Evolutionary conservation across 2,888 invertebrate species (phyloP), one percentile per base, ranked within the genome.

Genomic region (Blomia tropicalis): DNA sequence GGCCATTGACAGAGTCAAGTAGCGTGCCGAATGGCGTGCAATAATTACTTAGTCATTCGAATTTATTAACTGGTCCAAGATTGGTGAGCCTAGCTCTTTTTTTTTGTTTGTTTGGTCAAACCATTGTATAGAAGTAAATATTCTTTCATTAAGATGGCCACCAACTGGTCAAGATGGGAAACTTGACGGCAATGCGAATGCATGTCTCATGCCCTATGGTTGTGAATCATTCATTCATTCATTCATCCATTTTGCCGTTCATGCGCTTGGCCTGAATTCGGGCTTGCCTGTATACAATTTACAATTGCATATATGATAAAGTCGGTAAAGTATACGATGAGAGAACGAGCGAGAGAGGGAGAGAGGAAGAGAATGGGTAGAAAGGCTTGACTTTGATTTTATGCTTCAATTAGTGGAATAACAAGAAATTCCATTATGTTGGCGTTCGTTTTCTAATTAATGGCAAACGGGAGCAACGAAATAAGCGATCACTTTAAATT

Each of bases 351-450:
- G n/a, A n/a, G n/a, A n/a, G n/a, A n/a, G n/a, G n/a, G n/a, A n/a
- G n/a, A n/a, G n/a, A n/a, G n/a, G n/a, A 27, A 19, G 51, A 7
- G n/a, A 47, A 47, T 14, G 51, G 51, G 7, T 11, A 47, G n/a
- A 47, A 47, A n/a, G 7, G 51, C 51, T 27, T n/a, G 22, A 47
- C 51, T 27, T 47, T 7, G 25, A 54, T 54, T 54, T 54, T 54
- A 54, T 54, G 54, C 54, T 54, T 54, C 54, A 23, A 54, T 54
- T 54, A 54, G 54, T 23, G 54, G 54, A 54, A 54, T 54, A 54
- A 54, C 54, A 23, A 54, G 54, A 54, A 54, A 54, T 22, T 54
- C 54, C 25, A 54, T 54, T 23, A 54, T 54, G 22, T n/a, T 47
- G 51, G 7, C 23, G 22, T 47, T 47, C n/a, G 51, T 47, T 47